A percentile compares a stretch with the other conserved stretches of the same genome.
phyloP scores from a whole-genome alignment of 2,797 vertebrate species.

The Adrianichthys oophorus region DNA sequence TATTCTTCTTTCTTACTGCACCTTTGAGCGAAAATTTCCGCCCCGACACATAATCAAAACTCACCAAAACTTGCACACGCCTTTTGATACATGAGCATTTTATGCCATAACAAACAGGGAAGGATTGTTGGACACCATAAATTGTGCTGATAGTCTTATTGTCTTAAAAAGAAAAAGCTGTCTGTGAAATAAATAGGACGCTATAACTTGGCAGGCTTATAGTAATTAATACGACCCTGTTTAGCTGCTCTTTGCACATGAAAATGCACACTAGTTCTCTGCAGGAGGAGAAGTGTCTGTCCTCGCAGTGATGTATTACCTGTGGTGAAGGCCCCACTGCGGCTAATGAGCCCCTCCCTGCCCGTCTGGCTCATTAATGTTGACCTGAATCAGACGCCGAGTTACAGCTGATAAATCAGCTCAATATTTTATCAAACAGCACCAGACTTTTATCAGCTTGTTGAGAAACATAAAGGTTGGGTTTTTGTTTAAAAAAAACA shows the following conservation, averaged over 20 bases:
- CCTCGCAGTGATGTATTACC: slow-evolving; percentile 43
- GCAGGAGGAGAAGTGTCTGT: slow-evolving; percentile 34
- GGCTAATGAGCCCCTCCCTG: slow-evolving; percentile 49
- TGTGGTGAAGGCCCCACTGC: slow-evolving; percentile 36
- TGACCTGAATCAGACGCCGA: slow-evolving; percentile 50
- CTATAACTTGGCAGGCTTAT: slow-evolving; percentile 9
- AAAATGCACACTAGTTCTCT: slow-evolving; percentile 1
- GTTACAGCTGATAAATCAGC: slow-evolving; percentile 44
- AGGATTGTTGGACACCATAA: no score
- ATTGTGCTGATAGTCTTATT: neutral
- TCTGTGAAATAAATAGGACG: neutral
- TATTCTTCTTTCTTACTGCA: no score
- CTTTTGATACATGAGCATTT: no score
- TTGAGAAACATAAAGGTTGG: neutral
- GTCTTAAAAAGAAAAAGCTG: neutral
- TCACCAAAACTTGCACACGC: no score
- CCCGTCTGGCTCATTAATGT: slow-evolving; percentile 38
- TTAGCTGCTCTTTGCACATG: slow-evolving; percentile 36
- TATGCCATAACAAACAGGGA: no score
- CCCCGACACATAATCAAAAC: no score
- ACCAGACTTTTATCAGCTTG: neutral
- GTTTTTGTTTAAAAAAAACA: neutral
- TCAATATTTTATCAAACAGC: slow-evolving; percentile 8
- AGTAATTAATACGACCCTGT: slow-evolving; percentile 24
- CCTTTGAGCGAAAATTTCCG: no score